Evolutionary conservation across 2,888 invertebrate genomes (phyloP).

Genomic region (Anarsia innoxiella): DNA sequence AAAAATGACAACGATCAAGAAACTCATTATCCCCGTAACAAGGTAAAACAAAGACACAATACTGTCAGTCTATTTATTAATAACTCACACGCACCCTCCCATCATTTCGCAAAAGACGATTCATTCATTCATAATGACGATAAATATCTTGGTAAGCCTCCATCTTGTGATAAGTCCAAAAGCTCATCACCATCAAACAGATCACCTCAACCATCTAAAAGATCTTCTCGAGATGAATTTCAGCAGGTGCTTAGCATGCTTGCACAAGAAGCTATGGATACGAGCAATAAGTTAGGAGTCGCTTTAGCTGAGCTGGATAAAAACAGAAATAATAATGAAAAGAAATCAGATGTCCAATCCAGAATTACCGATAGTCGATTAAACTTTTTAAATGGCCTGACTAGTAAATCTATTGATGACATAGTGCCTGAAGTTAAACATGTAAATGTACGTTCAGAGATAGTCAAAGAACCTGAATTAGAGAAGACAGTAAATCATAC

Average conservation of each 20-base stretch:
- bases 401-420: constrained; percentile 43
- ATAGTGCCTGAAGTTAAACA: constrained; percentile 37
- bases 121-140: constrained; percentile 69
- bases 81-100: constrained; percentile 59
- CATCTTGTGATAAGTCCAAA: constrained; percentile 70
- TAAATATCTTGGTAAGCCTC: constrained; percentile 63
- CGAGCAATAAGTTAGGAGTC: constrained; percentile 80
- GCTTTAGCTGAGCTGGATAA: constrained; percentile 77
- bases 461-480: constrained; percentile 26
- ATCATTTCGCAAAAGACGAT: constrained; percentile 70
- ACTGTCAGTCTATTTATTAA: constrained; percentile 68
- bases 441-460: constrained; percentile 39
- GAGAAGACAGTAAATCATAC: constrained; percentile 17
- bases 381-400: constrained; percentile 65
- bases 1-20: constrained; percentile 62
- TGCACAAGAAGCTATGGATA: constrained; percentile 84
- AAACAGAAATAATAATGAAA: constrained; percentile 58
- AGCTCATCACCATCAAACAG: constrained; percentile 75
- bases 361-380: constrained; percentile 66
- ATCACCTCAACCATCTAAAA: constrained; percentile 68
- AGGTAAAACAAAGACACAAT: constrained; percentile 72
- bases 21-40: constrained; percentile 54
- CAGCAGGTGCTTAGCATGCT: constrained; percentile 84
- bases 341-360: constrained; percentile 59
- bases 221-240: constrained; percentile 70